Conservation (phyloP, 1,140 invertebrate genomes). For the Cepaea nemoralis region DNA sequence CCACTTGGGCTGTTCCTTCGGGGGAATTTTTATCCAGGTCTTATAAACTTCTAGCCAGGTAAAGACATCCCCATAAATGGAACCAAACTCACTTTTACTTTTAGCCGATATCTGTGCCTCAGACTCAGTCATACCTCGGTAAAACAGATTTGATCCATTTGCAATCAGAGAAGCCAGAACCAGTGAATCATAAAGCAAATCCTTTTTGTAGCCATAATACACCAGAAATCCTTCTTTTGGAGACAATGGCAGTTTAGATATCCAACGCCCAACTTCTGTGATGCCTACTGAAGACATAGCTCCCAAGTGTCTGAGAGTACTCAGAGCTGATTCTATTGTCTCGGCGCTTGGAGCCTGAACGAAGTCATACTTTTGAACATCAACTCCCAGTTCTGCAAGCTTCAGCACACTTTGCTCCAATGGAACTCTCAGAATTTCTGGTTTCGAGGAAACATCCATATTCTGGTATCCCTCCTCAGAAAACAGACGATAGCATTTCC, state of each 20-base stretch:
- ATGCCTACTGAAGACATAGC: constrained; percentile 59
- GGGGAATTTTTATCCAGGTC: constrained; percentile 48
- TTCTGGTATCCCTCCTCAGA: constrained; percentile 52
- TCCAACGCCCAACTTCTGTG: constrained; percentile 61
- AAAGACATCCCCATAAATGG: constrained; percentile 90
- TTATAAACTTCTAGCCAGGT: constrained; percentile 92
- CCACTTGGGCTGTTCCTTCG: constrained; percentile 55
- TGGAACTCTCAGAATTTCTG: constrained; percentile 65
- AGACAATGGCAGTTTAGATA: constrained; percentile 65
- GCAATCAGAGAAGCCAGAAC: constrained; percentile 55
- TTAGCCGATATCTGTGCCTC: constrained; percentile 78
- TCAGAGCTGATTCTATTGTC: constrained; percentile 54
- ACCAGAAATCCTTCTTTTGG: constrained; percentile 57
- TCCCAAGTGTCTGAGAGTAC: constrained; percentile 54
- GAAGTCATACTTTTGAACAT: constrained; percentile 62
- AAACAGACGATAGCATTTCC: constrained; percentile 67
- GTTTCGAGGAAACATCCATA: constrained; percentile 53
- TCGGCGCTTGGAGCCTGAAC: constrained; percentile 57
- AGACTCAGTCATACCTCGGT: constrained; percentile 67
- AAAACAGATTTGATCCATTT: constrained; percentile 54
- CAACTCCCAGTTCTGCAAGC: constrained; percentile 58
- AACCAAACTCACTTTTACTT: constrained; percentile 80
- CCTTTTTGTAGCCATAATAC: constrained; percentile 49
- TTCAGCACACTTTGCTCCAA: constrained; percentile 62
- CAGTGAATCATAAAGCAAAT: constrained; percentile 77